Evolutionary conservation across 2,888 invertebrate species (phyloP).

Genomic region (Tinea trinotella): DNA sequence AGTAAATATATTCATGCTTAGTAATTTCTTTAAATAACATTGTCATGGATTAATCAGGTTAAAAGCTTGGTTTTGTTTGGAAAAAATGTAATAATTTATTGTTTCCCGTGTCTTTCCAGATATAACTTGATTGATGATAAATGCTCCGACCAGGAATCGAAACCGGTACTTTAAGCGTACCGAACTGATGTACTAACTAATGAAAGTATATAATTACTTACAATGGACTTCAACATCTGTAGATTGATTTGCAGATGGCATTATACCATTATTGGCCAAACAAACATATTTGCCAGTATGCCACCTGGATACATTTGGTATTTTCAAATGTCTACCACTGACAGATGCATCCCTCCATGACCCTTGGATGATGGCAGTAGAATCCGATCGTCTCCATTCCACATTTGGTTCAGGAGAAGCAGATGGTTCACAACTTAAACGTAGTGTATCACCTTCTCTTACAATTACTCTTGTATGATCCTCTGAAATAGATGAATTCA

Average conservation of each 20-base stretch:
- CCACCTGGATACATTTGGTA: slow-evolving; percentile 77
- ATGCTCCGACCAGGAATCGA: too few relatives aligned
- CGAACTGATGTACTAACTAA: too few relatives aligned
- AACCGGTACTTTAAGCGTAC: too few relatives aligned
- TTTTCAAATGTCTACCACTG: slow-evolving; percentile 82
- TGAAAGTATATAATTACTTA: slow-evolving; percentile 75
- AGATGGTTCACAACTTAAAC: slow-evolving; percentile 85
- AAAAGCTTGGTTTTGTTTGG: not conserved
- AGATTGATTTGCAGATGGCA: slow-evolving; percentile 84
- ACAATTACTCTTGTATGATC: slow-evolving; percentile 77
- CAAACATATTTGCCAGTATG: slow-evolving; percentile 85
- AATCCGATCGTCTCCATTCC: slow-evolving; percentile 82
- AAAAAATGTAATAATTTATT: too few relatives aligned
- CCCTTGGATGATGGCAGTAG: slow-evolving; percentile 59
- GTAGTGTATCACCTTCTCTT: slow-evolving; percentile 84
- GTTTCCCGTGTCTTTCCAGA: too few relatives aligned
- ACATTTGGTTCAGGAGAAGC: slow-evolving; percentile 84
- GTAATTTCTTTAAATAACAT: too few relatives aligned
- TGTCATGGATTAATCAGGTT: too few relatives aligned
- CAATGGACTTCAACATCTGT: slow-evolving; percentile 92
- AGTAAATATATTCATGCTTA: too few relatives aligned
- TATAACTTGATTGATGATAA: too few relatives aligned
- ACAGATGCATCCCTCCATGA: slow-evolving; percentile 77
- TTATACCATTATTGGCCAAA: slow-evolving; percentile 88
- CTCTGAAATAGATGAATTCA: slow-evolving; percentile 34